A percentile compares a stretch with the other conserved stretches of the same genome.
Conservation (phyloP, 1,140 invertebrate species). For the Sarcophaga peregrina region DNA sequence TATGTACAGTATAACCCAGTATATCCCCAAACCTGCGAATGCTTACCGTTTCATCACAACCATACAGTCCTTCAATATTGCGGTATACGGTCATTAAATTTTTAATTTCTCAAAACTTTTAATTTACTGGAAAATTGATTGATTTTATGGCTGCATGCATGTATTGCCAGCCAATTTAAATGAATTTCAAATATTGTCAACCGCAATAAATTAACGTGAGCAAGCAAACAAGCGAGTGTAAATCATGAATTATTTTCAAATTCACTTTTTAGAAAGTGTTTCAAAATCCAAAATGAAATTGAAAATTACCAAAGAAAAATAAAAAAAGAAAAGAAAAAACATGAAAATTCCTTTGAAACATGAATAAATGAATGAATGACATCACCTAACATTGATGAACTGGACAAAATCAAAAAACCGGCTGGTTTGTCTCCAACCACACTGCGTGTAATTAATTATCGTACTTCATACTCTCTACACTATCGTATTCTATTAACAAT, state of each 20-base stretch:
- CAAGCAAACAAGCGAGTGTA: too few relatives aligned
- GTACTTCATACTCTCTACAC: neutral
- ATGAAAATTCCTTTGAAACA: neutral
- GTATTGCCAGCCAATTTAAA: too few relatives aligned
- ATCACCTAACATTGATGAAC: neutral
- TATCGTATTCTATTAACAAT: neutral
- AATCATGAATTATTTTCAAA: neutral
- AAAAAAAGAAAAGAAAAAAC: neutral
- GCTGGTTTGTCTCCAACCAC: neutral
- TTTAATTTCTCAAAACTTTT: too few relatives aligned
- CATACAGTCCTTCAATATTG: too few relatives aligned
- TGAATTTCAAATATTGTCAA: too few relatives aligned
- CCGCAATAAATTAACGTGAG: too few relatives aligned
- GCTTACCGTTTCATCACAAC: too few relatives aligned
- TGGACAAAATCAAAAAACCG: neutral
- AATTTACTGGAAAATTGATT: too few relatives aligned
- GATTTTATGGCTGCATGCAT: too few relatives aligned
- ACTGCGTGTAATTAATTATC: conserved; percentile 22
- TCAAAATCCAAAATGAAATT: neutral
- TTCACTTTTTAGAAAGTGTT: conserved; percentile 10
- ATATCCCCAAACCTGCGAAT: too few relatives aligned
- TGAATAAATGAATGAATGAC: neutral
- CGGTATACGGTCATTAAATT: too few relatives aligned
- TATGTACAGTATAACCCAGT: too few relatives aligned
- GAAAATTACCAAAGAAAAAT: neutral